Base-by-base conservation (phyloP, 2,797 vertebrate species). In the Dromococcyx pavoninus region DNA sequence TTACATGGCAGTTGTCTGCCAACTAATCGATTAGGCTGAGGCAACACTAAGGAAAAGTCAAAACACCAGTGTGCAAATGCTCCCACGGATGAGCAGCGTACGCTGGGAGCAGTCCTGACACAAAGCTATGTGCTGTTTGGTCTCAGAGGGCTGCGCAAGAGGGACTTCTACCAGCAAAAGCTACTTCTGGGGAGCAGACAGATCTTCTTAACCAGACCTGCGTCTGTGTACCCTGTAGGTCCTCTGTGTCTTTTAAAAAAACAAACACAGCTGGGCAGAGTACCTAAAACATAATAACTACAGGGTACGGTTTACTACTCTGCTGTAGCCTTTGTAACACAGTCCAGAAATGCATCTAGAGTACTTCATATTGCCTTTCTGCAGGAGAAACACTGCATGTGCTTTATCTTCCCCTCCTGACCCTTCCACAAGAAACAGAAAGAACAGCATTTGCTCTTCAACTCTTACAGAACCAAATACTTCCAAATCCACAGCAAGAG, bases 1-100 rank as follows among this genome's bases (percentile, higher is more conserved):
- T 51, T 35, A n/a, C 23, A 33, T 43, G 25, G 30, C 18, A 35
- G 30, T 14, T 28, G 22, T 57, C 43, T 72, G 44, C 10, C 27
- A 43, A 71, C 9, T 35, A 9, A 56, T 30, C 2, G 4, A 12
- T 14, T 1, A 4, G 66, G 65, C 35, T 48, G n/a, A 46, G 25
- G 30, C 54, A 53, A 78, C 16, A 5, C 27, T 15, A 23, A 28
- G 3, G 23, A 67, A 75, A 62, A 82, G 74, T 24, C 41, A 48
- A 61, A 37, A 13, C 17, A 14, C 11, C 14, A n/a, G 28, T 3
- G 2, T 22, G 37, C 58, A 65, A 37, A 35, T 0, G 2, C 9
- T 61, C 33, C 57, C 0, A 1, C 13, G 18, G 30, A 23, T 4
- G 17, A 75, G 39, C 61, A 60, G 48, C 3, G 1, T 28, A 16